Percentiles rank a stretch among this genome's conserved stretches.
Evolutionary conservation across 2,888 invertebrate genomes (phyloP).

Genomic region (Parapristionchus giblindavisi): DNA sequence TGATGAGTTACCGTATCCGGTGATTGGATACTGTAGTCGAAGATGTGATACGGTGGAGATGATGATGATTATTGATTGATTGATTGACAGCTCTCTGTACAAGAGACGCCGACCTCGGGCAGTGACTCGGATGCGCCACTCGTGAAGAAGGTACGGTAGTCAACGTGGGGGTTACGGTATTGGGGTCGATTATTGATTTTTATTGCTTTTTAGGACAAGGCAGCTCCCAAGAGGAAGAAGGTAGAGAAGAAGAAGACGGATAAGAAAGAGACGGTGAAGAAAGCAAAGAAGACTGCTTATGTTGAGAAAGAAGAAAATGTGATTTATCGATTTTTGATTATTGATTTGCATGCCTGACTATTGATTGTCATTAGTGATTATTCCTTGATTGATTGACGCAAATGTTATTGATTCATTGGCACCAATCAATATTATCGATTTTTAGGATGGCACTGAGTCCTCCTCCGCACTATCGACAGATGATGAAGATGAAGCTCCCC

Average conservation of each 20-base stretch:
- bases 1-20: no score
- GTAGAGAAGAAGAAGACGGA: neutral
- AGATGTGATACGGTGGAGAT: neutral
- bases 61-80: neutral
- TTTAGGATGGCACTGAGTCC: neutral
- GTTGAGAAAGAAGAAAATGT: neutral
- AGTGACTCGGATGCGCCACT: neutral
- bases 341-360: neutral
- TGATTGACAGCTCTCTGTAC: neutral
- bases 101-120: neutral
- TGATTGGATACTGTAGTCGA: no score
- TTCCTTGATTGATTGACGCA: no score
- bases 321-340: neutral
- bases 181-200: neutral
- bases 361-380: neutral
- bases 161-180: neutral
- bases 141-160: conserved; percentile 25
- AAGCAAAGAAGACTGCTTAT: neutral
- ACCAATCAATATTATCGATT: no score
- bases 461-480: conserved; percentile 16
- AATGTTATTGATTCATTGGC: no score
- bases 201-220: neutral
- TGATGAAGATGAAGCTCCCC: no score
- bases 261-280: neutral
- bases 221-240: conserved; percentile 9